Evolutionary conservation across 1,140 invertebrate species (phyloP), one percentile per base, ranked within the genome.

Genomic region (Helicoverpa armigera): DNA sequence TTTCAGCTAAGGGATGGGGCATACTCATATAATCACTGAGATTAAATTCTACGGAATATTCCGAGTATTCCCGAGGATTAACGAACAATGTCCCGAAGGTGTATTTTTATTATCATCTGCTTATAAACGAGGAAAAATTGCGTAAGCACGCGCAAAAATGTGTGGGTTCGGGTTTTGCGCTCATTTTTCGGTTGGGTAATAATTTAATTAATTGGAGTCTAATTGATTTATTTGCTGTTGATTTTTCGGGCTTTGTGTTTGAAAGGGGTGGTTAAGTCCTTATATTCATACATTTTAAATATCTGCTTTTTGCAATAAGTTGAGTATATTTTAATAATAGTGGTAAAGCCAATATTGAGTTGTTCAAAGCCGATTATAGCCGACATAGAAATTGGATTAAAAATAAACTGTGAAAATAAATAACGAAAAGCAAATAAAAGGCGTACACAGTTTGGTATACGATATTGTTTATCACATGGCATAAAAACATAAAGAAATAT

Each of bases 1-100:
- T 63, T 72, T 77, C 14, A 29, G 74, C 29, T 31, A 69, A 72
- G 67, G 54, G 35, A 78, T 53, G 58, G 50, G 31, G 58, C 51
- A 14, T 72, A 58, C 58, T 58, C 43, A 67, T 81, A 76, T 70
- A 76, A 77, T 76, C 61, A 54, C 65, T 77, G 56, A 63, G 56
- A 81, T 81, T 67, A 67, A 82, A 77, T 82, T 48, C 56, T 56
- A 77, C 67, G 56, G 54, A 77, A 70, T 82, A 77, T 72, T 48
- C 65, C 35, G 13, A 50, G 65, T 74, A 77, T 72, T 77, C 29
- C 65, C 35, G 13, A 50, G 65, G 80, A 77, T 72, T 77, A 63
- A 80, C 67, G 63, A n/a, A 69, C 23, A 16, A 56, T 65, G 16
- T 61, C 50, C 53, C 54, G 29, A 79, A 69, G 63, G 13, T 69